These are phyloP conservation scores for Neolamprologus ventralis DNA, from an alignment of 2,113 vertebrate genomes.

Conservation along the genomic window DNA sequence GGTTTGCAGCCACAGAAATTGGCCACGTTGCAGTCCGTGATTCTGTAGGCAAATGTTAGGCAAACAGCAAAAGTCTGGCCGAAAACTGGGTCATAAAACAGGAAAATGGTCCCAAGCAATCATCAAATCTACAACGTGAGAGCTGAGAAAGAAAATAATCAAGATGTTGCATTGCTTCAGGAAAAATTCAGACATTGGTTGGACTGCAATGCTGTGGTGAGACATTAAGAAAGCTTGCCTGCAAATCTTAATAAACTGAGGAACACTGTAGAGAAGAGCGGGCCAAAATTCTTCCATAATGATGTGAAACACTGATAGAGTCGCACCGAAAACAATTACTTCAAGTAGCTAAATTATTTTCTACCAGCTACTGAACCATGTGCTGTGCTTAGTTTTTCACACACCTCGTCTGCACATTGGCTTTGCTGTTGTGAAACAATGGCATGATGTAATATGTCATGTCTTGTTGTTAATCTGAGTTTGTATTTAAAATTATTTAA, in stretches of 20 bases:
- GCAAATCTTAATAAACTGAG: neutral
- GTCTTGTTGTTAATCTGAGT: neutral
- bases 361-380: neutral
- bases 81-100: neutral
- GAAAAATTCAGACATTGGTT: neutral
- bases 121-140: neutral
- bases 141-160: neutral
- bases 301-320: neutral
- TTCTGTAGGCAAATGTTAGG: neutral
- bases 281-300: neutral
- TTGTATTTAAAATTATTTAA: neutral
- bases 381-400: neutral
- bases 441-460: neutral
- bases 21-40: neutral
- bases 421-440: neutral
- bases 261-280: neutral
- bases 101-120: neutral
- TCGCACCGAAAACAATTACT: neutral
- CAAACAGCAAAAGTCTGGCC: neutral
- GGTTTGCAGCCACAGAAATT: neutral
- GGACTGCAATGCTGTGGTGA: neutral
- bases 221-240: neutral
- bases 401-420: rapidly evolving
- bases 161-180: neutral
- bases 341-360: neutral